Conservation (phyloP, 2,888 invertebrate species). For the Taenaris catops region DNA sequence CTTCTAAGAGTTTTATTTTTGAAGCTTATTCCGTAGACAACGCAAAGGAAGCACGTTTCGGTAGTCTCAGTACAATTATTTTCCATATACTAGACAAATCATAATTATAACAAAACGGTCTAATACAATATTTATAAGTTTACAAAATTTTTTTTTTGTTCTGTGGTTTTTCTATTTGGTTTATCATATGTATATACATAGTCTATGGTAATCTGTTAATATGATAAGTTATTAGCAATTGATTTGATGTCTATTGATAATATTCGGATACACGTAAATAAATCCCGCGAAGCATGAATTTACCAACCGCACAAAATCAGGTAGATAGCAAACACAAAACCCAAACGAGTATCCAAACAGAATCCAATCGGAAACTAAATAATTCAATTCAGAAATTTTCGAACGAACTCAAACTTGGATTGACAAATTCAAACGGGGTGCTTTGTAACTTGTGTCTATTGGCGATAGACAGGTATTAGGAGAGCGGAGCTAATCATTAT, state of each 20-base stretch:
- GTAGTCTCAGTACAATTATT: constrained; percentile 43
- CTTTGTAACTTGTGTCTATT: constrained; percentile 33
- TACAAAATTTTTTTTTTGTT: too few species aligned
- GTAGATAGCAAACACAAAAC: constrained; percentile 51
- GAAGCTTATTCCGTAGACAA: constrained; percentile 47
- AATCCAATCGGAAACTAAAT: constrained; percentile 73
- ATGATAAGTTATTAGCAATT: too few species aligned
- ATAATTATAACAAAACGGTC: too few species aligned
- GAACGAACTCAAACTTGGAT: constrained; percentile 58
- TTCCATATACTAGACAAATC: too few species aligned
- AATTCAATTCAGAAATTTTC: constrained; percentile 61
- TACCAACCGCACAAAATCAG: constrained; percentile 31
- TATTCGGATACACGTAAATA: constrained; percentile 29
- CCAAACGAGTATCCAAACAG: constrained; percentile 50
- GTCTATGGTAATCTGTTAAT: too few species aligned
- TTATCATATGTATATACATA: too few species aligned
- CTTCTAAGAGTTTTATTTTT: constrained; percentile 70
- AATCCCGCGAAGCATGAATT: constrained; percentile 41
- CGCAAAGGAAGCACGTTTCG: constrained; percentile 64
- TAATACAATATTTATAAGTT: too few species aligned
- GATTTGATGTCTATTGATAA: too few species aligned
- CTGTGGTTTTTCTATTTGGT: too few species aligned
- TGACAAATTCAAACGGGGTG: constrained; percentile 63
- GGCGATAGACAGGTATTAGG: constrained; percentile 66
- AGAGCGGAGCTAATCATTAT: constrained; percentile 68